Base-by-base conservation (phyloP, 2,888 invertebrate genomes). In the Aplocera efformata region DNA sequence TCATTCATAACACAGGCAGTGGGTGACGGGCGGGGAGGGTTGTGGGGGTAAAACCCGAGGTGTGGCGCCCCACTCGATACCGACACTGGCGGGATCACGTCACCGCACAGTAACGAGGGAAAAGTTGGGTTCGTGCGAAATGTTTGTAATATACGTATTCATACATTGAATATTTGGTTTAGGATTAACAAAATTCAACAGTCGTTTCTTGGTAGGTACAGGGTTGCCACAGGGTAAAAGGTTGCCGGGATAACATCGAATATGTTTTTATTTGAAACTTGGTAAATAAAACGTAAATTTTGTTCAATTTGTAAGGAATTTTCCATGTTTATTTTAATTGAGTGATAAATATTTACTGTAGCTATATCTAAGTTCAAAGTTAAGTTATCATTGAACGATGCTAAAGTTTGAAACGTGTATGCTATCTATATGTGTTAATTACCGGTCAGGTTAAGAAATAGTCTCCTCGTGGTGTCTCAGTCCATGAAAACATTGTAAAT, bases 1-100 rank as follows among this genome's bases (percentile, higher is more conserved):
- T 86, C 85, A 84, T 86, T 86, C 83, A 88, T 84, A 82, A 80
- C 80, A 80, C 80, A 64, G 68, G 63, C 48, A 32, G 47, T 50
- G 63, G 57, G 61, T 57, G 48, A 48, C 47, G 56, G 52, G 57
- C 46, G 60, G 45, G 50, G 57, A 56, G 56, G 21, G 55, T n/a
- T 25, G 35, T 9, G 52, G 37, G 48, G 46, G 40, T 51, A 35
- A 49, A 43, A 17, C 13, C 34, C 21, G 50, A 47, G 58, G 56
- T 56, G 58, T 53, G 52, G 46, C 47, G 47, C 30, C 53, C 36
- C 57, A 65, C 79, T 77, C 79, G 73, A 80, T 74, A 72, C 74
- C 74, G 71, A 73, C 65, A 63, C 63, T 61, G 63, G 58, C 53
- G 63, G 67, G 67, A 75, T 78, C 79, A 74, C 76, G 74, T 75